phyloP scores from a whole-genome alignment of 2,797 vertebrate species.

The Masticophis lateralis region DNA sequence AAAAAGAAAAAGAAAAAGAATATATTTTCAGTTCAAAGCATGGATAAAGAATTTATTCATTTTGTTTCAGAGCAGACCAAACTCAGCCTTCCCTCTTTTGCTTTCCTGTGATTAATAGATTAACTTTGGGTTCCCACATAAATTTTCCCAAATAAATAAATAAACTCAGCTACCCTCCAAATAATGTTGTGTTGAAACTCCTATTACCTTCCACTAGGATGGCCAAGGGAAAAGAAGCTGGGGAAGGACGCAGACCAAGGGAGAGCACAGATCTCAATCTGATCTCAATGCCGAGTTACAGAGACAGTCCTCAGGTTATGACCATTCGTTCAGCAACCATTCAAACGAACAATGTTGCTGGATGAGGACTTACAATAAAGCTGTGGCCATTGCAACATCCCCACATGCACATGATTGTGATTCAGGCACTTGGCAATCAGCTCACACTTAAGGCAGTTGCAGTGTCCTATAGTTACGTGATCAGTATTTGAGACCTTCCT shows the following conservation, averaged over 20 bases:
- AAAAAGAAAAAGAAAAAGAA: background rate
- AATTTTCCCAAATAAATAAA: background rate
- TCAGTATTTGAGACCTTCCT: background rate
- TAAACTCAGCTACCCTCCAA: background rate
- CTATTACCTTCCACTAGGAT: background rate
- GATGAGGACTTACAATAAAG: background rate
- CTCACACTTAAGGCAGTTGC: background rate
- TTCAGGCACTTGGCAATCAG: background rate
- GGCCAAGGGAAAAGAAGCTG: background rate
- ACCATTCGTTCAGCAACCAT: background rate
- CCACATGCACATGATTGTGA: background rate
- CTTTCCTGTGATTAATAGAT: background rate
- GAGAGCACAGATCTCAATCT: accelerated
- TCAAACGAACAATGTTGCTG: background rate
- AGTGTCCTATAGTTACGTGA: background rate
- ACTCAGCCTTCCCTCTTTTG: background rate
- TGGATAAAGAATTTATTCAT: background rate
- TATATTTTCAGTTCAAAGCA: background rate
- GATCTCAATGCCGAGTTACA: background rate
- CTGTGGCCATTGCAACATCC: background rate
- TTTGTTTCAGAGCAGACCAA: background rate
- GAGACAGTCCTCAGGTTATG: background rate
- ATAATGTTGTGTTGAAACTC: background rate
- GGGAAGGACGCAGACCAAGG: background rate
- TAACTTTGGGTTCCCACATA: background rate